Evolutionary conservation across 2,888 invertebrate genomes (phyloP).

Genomic region (Odontothrips loti): DNA sequence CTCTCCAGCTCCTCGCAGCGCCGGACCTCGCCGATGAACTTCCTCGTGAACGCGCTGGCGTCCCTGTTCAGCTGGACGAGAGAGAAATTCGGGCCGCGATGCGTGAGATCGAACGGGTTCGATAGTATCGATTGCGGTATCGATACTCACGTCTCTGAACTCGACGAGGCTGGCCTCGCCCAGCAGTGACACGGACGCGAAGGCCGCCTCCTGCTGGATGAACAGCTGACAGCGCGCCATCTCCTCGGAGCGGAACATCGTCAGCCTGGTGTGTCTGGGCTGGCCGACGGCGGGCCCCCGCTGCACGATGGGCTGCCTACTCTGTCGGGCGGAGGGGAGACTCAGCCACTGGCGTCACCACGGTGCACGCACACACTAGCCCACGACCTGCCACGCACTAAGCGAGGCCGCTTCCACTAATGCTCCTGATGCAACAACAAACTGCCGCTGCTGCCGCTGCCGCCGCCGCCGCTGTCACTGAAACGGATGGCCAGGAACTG

Average conservation of each 20-base stretch:
- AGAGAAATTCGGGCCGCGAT: too few relatives aligned
- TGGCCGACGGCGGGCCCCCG: slow-evolving; percentile 36
- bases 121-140: neutral
- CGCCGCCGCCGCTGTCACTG: too few relatives aligned
- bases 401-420: too few relatives aligned
- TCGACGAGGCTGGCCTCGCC: slow-evolving; percentile 60
- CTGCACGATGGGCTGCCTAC: neutral
- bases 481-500: too few relatives aligned
- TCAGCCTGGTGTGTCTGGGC: too few relatives aligned
- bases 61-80: slow-evolving; percentile 55
- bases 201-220: slow-evolving; percentile 60
- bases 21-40: slow-evolving; percentile 59
- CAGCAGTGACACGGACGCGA: slow-evolving; percentile 57
- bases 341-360: too few relatives aligned
- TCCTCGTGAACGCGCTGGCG: slow-evolving; percentile 59
- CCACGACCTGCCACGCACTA: too few relatives aligned
- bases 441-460: too few relatives aligned
- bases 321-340: neutral
- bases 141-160: slow-evolving; percentile 59
- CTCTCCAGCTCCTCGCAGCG: slow-evolving; percentile 60
- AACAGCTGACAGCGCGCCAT: slow-evolving; percentile 55
- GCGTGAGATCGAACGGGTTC: too few relatives aligned
- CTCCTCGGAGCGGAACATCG: slow-evolving; percentile 49
- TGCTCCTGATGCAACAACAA: too few relatives aligned
- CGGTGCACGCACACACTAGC: too few relatives aligned